Evolutionary conservation across 2,113 vertebrate species (phyloP).

Genomic region (Psettodes erumei): DNA sequence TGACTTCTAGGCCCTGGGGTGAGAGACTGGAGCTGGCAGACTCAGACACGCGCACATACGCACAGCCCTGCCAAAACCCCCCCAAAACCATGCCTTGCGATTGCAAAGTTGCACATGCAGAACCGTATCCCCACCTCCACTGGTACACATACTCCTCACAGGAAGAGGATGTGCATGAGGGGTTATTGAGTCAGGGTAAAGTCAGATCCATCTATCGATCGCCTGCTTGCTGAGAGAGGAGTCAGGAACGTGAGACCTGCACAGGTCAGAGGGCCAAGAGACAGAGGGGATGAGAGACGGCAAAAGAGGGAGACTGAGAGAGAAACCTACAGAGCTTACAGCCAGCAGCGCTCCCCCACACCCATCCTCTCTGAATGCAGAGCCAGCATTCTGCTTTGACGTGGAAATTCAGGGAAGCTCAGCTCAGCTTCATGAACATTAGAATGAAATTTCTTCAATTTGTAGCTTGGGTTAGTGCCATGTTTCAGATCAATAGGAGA

Average conservation of each 20-base stretch:
- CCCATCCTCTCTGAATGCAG: constrained; percentile 49
- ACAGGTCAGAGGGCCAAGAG: constrained; percentile 71
- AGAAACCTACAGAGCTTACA: constrained; percentile 47
- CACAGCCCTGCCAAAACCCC: constrained; percentile 53
- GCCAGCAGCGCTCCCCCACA: constrained; percentile 12
- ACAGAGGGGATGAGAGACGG: constrained; percentile 51
- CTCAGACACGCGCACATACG: constrained; percentile 52
- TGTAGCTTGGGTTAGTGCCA: constrained; percentile 53
- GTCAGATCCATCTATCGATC: constrained; percentile 80
- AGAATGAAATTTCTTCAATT: constrained; percentile 52
- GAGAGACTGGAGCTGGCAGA: constrained; percentile 81
- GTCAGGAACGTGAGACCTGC: constrained; percentile 78
- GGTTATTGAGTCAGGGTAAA: constrained; percentile 79
- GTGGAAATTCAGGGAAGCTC: constrained; percentile 44
- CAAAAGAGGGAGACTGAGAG: constrained; percentile 26
- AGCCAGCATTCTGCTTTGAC: constrained; percentile 35
- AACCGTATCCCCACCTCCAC: constrained; percentile 47
- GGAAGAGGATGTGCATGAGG: constrained; percentile 70
- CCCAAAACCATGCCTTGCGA: constrained; percentile 63
- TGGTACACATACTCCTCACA: constrained; percentile 55
- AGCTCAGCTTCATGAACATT: constrained; percentile 48
- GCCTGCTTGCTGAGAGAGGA: constrained; percentile 75
- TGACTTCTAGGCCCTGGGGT: constrained; percentile 82
- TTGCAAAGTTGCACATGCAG: constrained; percentile 56
- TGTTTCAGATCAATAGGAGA: constrained; percentile 50